Evolutionary conservation across 1,140 invertebrate species (phyloP).

Genomic region (Cydia fagiglandana): DNA sequence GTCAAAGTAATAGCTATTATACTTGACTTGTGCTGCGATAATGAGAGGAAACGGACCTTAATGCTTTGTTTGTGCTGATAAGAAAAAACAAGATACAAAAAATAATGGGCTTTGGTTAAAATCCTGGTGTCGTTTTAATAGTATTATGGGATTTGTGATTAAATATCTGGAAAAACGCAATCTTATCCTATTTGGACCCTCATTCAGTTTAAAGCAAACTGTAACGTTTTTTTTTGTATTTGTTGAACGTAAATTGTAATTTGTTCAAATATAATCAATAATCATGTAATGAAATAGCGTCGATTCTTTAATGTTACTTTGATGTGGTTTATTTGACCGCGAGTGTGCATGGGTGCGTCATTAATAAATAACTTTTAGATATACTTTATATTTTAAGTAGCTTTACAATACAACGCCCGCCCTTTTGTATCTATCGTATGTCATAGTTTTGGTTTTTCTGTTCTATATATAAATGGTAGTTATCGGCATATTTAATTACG

Average conservation of each 20-base stretch:
- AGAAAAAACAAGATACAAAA: slow-evolving; percentile 37
- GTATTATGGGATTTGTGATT: slow-evolving; percentile 28
- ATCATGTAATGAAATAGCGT: too few relatives aligned
- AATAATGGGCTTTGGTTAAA: slow-evolving; percentile 30
- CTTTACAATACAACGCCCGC: too few relatives aligned
- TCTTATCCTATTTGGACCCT: slow-evolving; percentile 36
- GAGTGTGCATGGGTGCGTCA: too few relatives aligned
- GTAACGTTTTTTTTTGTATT: background rate
- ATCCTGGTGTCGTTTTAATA: slow-evolving; percentile 19
- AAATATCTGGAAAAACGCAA: slow-evolving; percentile 12
- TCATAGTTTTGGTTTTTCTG: too few relatives aligned
- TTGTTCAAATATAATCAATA: background rate
- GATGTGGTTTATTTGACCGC: too few relatives aligned
- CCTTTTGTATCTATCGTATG: too few relatives aligned
- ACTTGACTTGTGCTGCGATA: slow-evolving; percentile 48
- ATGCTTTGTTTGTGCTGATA: slow-evolving; percentile 55
- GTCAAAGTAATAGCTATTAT: slow-evolving; percentile 58
- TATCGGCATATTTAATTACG: too few relatives aligned
- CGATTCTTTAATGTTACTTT: too few relatives aligned
- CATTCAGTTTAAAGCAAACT: background rate
- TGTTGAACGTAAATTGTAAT: background rate
- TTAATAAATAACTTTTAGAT: too few relatives aligned
- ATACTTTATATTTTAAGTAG: too few relatives aligned
- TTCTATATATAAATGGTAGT: too few relatives aligned
- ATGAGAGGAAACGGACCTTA: slow-evolving; percentile 45